Conservation (phyloP, 2,888 invertebrate species). For the Lepeophtheirus nordmannii region DNA sequence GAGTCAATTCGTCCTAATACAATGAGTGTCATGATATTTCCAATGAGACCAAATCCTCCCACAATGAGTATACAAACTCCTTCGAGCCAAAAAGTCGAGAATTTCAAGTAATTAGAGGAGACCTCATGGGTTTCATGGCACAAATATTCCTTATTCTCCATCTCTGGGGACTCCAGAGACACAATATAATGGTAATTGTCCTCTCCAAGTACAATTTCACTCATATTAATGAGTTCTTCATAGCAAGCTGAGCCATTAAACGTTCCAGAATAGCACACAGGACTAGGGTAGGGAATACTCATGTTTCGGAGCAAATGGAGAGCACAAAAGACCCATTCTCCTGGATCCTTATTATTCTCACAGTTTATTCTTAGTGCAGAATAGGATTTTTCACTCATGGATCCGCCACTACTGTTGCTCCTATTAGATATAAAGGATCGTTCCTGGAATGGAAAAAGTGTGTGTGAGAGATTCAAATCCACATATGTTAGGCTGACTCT, state of each 20-base stretch:
- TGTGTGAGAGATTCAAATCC: no score
- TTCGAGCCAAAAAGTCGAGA: conserved; percentile 16
- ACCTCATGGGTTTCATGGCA: conserved; percentile 8
- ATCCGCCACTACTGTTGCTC: no score
- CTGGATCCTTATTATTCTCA: not conserved
- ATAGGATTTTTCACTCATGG: not conserved
- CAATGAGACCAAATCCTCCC: conserved; percentile 13
- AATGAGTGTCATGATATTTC: conserved; percentile 18
- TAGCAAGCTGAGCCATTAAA: not conserved
- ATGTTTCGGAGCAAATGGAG: not conserved
- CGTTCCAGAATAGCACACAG: not conserved
- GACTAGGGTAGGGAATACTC: not conserved
- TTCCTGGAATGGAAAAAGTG: no score
- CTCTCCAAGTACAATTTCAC: not conserved
- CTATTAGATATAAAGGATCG: no score
- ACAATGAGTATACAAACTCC: conserved; percentile 7
- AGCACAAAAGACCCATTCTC: not conserved
- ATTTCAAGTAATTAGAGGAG: not conserved
- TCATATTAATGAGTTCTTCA: not conserved
- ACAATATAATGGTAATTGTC: not conserved
- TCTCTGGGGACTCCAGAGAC: not conserved
- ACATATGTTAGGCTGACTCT: no score
- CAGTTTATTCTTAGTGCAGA: not conserved
- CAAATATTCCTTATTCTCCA: not conserved
- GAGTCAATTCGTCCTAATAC: conserved; percentile 12